Percentiles rank a stretch among this genome's conserved stretches.
These are phyloP conservation scores for Mungos mungo DNA, from an alignment of 2,113 vertebrate genomes.

Conservation along the genomic window DNA sequence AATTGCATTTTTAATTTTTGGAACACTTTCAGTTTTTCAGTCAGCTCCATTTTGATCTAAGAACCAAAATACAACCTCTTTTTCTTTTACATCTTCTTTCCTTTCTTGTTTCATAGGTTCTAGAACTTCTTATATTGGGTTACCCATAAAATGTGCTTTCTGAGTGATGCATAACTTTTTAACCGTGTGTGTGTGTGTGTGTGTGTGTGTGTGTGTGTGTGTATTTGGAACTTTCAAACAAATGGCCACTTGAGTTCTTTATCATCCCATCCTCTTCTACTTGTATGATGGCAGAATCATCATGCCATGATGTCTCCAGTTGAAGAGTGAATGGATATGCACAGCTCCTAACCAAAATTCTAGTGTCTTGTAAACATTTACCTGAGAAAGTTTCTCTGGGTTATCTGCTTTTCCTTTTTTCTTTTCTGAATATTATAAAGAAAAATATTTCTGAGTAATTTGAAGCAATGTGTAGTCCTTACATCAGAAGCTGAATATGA, in stretches of 20 bases:
- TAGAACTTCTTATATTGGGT: not conserved
- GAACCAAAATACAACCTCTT: not conserved
- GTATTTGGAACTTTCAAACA: not conserved
- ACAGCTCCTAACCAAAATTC: not conserved
- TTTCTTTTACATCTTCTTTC: not conserved
- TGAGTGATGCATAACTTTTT: not conserved
- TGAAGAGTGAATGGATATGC: not conserved
- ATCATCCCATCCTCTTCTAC: not conserved
- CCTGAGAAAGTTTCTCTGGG: not conserved
- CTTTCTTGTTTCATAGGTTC: not conserved
- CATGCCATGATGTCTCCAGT: not conserved
- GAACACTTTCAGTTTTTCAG: not conserved
- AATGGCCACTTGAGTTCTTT: not conserved
- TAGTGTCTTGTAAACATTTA: not conserved
- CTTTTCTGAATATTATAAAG: not conserved
- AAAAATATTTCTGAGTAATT: not conserved
- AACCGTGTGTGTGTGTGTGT: not conserved
- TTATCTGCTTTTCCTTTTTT: not conserved
- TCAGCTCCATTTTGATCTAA: not conserved
- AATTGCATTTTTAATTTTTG: conserved; percentile 9
- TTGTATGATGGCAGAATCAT: not conserved
- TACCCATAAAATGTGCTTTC: not conserved
- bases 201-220: not conserved
- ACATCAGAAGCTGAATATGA: not conserved
- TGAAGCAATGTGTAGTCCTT: not conserved